phyloP scores from a whole-genome alignment of 2,797 vertebrate species.

The Platalea minor region DNA sequence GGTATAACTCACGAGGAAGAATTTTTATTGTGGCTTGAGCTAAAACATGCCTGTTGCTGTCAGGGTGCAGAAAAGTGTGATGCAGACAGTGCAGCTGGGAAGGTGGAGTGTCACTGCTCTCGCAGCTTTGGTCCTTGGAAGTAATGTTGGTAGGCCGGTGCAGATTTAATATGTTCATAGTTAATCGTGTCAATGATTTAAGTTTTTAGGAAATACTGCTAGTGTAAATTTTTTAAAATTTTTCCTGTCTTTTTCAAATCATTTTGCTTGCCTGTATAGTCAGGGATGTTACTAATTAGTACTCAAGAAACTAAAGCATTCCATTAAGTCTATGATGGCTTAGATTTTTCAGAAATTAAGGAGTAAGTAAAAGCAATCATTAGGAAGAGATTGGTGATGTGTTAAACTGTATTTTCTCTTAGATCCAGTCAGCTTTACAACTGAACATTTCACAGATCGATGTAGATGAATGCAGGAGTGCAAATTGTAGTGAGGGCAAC shows the following conservation, averaged over 20 bases:
- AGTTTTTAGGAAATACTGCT: background rate
- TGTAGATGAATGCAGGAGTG: constrained; percentile 79
- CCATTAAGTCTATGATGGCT: background rate
- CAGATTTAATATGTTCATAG: background rate
- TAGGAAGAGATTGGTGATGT: background rate
- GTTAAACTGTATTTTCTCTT: background rate
- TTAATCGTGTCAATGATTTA: background rate
- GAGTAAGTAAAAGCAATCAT: background rate
- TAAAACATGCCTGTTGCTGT: background rate
- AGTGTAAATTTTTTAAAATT: background rate
- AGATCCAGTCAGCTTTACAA: constrained; percentile 86
- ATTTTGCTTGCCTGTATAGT: background rate
- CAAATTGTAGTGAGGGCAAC: constrained; percentile 71
- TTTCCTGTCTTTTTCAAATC: background rate
- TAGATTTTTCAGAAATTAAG: background rate
- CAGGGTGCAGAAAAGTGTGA: background rate
- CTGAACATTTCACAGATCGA: constrained; percentile 79
- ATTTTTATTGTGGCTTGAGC: background rate
- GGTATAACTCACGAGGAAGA: background rate
- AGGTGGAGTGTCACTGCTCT: background rate
- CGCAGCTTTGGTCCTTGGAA: background rate
- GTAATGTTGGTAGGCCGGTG: background rate
- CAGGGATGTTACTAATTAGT: background rate
- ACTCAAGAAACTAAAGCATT: background rate
- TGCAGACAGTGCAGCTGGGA: fast-evolving